Conservation (phyloP, 2,888 invertebrate species). For the Agrypnus murinus region DNA sequence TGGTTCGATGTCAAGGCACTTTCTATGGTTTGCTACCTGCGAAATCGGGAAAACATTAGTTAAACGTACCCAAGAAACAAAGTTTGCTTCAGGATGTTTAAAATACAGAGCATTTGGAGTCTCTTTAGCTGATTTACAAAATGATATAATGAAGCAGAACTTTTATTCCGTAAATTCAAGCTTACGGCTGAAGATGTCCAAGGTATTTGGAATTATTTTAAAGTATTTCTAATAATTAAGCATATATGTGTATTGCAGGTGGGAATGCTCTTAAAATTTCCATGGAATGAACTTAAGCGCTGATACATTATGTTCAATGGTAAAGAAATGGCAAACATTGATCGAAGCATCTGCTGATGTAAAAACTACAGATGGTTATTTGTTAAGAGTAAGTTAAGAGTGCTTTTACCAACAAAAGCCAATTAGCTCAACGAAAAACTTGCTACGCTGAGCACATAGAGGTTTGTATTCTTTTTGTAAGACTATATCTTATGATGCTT, state of each 20-base stretch:
- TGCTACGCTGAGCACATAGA: slow-evolving; percentile 99
- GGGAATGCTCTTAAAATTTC: slow-evolving; percentile 97
- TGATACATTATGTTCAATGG: slow-evolving; percentile 99
- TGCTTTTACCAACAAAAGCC: slow-evolving; percentile 98
- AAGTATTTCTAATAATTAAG: too few species aligned
- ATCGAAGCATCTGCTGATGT: slow-evolving; percentile 98
- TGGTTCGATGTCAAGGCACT: slow-evolving; percentile 88
- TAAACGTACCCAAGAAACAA: slow-evolving; percentile 94
- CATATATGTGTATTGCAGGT: too few species aligned
- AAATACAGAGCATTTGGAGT: slow-evolving; percentile 99
- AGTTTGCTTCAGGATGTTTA: slow-evolving; percentile 97
- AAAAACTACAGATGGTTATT: slow-evolving; percentile 97
- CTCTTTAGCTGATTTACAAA: slow-evolving; percentile 97
- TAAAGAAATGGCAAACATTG: slow-evolving; percentile 99
- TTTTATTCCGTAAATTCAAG: slow-evolving; percentile 98
- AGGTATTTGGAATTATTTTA: slow-evolving; percentile 73
- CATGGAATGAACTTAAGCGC: slow-evolving; percentile 99
- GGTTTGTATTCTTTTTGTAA: slow-evolving; percentile 72
- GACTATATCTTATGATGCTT: too few species aligned
- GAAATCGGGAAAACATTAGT: slow-evolving; percentile 99
- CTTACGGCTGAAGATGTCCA: slow-evolving; percentile 99
- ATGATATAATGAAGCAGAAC: slow-evolving; percentile 96
- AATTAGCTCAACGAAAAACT: slow-evolving; percentile 95
- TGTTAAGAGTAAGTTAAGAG: slow-evolving; percentile 98
- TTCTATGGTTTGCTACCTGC: slow-evolving; percentile 96